phyloP scores from a whole-genome alignment of 2,797 vertebrate species.

The Paramormyrops hopkinsi region DNA sequence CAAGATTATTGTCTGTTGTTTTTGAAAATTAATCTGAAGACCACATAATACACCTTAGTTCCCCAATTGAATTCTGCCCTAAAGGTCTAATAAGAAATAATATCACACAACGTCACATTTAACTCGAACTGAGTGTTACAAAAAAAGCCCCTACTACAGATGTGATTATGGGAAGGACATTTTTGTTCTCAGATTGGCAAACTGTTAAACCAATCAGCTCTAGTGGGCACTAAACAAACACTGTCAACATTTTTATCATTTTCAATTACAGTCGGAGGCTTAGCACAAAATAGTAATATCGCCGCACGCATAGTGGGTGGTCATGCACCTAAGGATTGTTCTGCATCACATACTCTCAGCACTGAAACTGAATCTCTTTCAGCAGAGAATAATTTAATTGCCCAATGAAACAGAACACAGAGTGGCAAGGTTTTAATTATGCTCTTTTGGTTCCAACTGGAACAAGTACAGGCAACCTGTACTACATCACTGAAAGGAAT shows the following conservation, averaged over 20 bases:
- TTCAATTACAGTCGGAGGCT: constrained; percentile 5
- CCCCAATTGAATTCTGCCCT: neutral
- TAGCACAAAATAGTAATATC: constrained; percentile 8
- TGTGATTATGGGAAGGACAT: neutral
- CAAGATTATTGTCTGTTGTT: constrained; percentile 26
- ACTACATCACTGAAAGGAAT: neutral
- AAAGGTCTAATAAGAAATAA: neutral
- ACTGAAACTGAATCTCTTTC: constrained; percentile 19
- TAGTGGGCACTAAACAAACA: constrained; percentile 12
- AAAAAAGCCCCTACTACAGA: neutral
- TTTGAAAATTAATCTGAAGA: constrained; percentile 31
- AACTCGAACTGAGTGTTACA: neutral
- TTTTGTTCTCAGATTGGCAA: constrained; percentile 7
- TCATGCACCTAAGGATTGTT: neutral
- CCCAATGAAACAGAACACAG: neutral
- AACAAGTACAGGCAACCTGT: neutral
- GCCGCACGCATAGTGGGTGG: constrained; percentile 18
- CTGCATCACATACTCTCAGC: constrained; percentile 4
- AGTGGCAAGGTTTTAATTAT: constrained; percentile 17
- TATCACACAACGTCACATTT: neutral
- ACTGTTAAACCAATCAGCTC: constrained; percentile 17
- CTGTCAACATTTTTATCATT: constrained; percentile 17
- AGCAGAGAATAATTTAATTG: constrained; percentile 13
- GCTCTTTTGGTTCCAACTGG: neutral
- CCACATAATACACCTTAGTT: constrained; percentile 21